These are phyloP conservation scores for Ectobius pallidus DNA, from an alignment of 2,888 invertebrate species.

Conservation along the genomic window DNA sequence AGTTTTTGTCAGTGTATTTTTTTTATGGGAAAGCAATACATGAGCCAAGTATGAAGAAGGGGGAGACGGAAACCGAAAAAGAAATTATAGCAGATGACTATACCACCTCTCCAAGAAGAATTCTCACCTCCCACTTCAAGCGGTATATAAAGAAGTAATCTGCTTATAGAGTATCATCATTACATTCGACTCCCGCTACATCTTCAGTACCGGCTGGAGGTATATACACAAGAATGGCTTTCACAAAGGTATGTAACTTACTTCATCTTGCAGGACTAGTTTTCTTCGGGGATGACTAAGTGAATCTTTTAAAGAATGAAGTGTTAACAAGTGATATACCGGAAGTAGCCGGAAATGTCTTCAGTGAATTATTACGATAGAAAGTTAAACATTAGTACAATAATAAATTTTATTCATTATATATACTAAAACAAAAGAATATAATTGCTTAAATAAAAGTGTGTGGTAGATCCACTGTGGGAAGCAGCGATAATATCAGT, in stretches of 20 bases:
- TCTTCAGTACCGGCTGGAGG: neutral
- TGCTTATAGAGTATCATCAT: neutral
- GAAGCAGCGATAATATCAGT: too few species aligned
- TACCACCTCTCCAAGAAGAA: neutral
- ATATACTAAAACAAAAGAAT: too few species aligned
- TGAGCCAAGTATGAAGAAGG: neutral
- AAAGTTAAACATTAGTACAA: too few species aligned
- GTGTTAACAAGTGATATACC: too few species aligned
- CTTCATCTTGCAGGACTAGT: neutral
- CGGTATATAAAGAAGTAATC: neutral
- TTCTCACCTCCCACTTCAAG: slow-evolving; percentile 10
- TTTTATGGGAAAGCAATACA: too few species aligned
- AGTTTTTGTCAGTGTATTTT: too few species aligned
- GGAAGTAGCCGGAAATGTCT: too few species aligned
- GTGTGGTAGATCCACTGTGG: too few species aligned
- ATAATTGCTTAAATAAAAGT: too few species aligned
- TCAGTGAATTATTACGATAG: too few species aligned
- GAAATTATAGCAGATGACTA: neutral
- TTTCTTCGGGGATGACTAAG: neutral
- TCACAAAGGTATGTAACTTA: slow-evolving; percentile 11
- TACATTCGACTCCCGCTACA: neutral
- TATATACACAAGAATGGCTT: neutral
- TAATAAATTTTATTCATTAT: too few species aligned
- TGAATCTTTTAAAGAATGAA: neutral
- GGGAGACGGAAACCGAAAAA: neutral